Base-by-base conservation (phyloP, 2,888 invertebrate species). In the Matsumyia berberina region DNA sequence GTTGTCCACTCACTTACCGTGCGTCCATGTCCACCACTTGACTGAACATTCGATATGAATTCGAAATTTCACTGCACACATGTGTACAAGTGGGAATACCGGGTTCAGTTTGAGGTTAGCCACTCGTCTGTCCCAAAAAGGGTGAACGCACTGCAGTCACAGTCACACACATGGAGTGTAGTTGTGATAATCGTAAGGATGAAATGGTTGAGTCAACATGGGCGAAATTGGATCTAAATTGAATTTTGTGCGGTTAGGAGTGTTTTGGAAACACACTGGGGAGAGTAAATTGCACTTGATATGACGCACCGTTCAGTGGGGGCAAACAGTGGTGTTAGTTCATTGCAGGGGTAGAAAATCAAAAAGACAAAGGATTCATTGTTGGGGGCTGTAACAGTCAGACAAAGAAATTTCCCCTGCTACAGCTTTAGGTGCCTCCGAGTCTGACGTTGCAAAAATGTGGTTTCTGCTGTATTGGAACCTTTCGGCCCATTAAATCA, bases 151-250 rank as follows among this genome's bases (percentile, higher is more conserved):
- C 35, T 67, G 55, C 24, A 24, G n/a, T n/a, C n/a, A n/a, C 35
- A 42, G 9, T 24, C 12, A 49, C 37, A 72, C n/a, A 58, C 15
- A 57, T 12, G 7, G 8, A 51, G 42, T n/a, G 42, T 57, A 24
- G 24, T 24, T 24, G 24, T 62, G 64, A 46, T 79, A 79, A 72
- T 64, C 37, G 64, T 49, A 57, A 74, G 57, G 79, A 44, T 37
- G 19, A 51, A 73, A 73, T 62, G 53, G 73, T 73, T 33, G 66
- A 73, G 66, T 46, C 76, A 81, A 81, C 69, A 69, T 60, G 53
- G 57, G 35, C 58, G 35, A 79, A 79, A 79, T 74, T 67, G 66
- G 60, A 81, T 76, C 69, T 39, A 76, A 76, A 81, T 81, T 81
- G 62, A 76, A 81, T 76, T 76, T 81, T 24, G 62, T 81, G 81